Evolutionary conservation across 2,113 vertebrate genomes (phyloP).

Genomic region (Copsychus sechellarum): DNA sequence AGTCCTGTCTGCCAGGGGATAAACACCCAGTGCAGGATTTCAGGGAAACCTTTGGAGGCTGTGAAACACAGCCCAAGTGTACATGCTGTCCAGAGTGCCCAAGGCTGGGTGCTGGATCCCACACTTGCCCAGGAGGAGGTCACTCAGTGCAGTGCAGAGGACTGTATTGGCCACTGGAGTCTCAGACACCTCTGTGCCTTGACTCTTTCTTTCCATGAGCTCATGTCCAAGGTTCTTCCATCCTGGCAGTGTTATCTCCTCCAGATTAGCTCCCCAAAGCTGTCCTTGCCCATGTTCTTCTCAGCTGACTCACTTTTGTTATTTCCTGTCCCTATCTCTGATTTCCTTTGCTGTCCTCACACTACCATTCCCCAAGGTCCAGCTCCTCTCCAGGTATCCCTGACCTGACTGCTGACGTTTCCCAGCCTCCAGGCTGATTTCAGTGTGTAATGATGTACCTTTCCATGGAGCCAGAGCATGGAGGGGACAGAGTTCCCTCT

Average conservation of each 20-base stretch:
- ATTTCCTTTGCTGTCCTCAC: background rate
- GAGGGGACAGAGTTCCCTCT: background rate
- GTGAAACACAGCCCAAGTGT: rapidly evolving
- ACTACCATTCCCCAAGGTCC: background rate
- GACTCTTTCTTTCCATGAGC: background rate
- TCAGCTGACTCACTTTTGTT: conserved; percentile 31
- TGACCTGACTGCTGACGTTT: background rate
- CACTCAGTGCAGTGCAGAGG: background rate
- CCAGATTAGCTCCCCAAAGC: background rate
- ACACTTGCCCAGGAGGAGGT: background rate
- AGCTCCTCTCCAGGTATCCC: background rate
- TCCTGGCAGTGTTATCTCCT: background rate
- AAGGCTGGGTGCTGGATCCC: background rate
- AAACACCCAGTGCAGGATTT: background rate
- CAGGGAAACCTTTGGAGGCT: background rate
- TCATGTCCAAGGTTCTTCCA: background rate
- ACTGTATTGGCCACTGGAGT: rapidly evolving
- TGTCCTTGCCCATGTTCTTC: background rate
- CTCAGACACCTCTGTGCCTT: background rate
- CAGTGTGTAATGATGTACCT: background rate
- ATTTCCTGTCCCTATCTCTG: conserved; percentile 43
- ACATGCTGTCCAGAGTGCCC: rapidly evolving
- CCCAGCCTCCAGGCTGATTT: background rate
- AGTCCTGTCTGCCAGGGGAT: conserved; percentile 37
- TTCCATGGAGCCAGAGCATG: background rate